Conservation (phyloP, 2,888 invertebrate genomes). For the Ochropleura leucogaster region DNA sequence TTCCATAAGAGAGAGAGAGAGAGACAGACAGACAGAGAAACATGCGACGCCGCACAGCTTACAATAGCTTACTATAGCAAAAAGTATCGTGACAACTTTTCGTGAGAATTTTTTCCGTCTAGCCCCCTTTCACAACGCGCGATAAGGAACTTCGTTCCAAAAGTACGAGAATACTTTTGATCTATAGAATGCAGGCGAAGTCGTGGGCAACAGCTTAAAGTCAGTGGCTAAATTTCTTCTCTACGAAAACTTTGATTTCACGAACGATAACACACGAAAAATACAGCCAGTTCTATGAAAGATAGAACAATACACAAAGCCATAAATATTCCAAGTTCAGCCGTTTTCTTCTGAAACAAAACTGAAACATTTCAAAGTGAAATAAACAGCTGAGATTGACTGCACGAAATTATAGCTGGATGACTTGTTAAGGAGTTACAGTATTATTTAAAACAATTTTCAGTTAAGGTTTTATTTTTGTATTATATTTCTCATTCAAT, state of each 20-base stretch:
- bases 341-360: constrained; percentile 25
- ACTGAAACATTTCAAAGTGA: constrained; percentile 39
- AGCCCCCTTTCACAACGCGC: too few relatives aligned
- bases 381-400: constrained; percentile 65
- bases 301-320: constrained; percentile 17
- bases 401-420: constrained; percentile 59
- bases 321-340: constrained; percentile 37
- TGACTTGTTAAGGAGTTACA: constrained; percentile 26
- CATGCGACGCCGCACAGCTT: too few relatives aligned
- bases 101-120: too few relatives aligned
- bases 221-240: neutral
- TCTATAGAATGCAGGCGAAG: neutral
- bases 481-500: neutral
- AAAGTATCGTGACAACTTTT: too few relatives aligned
- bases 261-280: constrained; percentile 37
- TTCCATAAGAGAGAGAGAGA: too few relatives aligned
- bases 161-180: too few relatives aligned
- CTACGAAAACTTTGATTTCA: constrained; percentile 1
- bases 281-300: constrained; percentile 17
- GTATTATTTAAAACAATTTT: constrained; percentile 14
- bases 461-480: neutral
- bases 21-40: too few relatives aligned
- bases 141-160: too few relatives aligned
- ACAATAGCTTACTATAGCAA: too few relatives aligned
- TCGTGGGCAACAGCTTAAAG: neutral